phyloP scores from a whole-genome alignment of 2,797 vertebrate species.

The Sebastes elongatus region DNA sequence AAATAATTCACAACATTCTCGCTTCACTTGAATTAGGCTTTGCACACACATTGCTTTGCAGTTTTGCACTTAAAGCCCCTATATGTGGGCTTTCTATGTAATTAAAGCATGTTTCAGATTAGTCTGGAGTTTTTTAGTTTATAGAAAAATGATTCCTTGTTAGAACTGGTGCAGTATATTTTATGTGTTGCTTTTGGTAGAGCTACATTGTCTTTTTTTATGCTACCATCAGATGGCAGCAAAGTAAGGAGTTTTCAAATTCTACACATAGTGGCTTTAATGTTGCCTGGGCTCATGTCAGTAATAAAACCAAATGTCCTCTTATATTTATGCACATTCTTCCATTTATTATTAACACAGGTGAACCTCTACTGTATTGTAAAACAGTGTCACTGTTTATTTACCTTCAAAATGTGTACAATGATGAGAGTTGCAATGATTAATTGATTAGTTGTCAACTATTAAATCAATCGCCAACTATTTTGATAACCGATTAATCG shows the following conservation, averaged over 20 bases:
- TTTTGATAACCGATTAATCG: no score
- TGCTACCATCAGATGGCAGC: neutral
- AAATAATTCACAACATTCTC: conserved; percentile 24
- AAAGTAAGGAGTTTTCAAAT: neutral
- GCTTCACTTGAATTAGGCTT: neutral
- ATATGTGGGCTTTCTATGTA: neutral
- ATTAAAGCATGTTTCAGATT: neutral
- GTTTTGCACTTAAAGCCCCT: neutral
- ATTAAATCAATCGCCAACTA: no score
- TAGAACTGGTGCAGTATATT: neutral
- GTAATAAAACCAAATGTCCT: neutral
- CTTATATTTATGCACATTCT: neutral
- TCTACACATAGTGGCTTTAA: neutral
- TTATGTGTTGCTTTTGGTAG: neutral
- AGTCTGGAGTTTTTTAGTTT: neutral
- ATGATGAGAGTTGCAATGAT: no score
- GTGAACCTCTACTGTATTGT: neutral
- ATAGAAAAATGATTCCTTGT: neutral
- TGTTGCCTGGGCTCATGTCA: neutral
- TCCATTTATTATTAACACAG: neutral
- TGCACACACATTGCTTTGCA: neutral
- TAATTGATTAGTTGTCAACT: no score
- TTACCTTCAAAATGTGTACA: neutral
- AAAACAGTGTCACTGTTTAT: neutral
- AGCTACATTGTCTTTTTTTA: neutral